Conservation (phyloP, 2,888 invertebrate genomes). For the Merodon equestris region DNA sequence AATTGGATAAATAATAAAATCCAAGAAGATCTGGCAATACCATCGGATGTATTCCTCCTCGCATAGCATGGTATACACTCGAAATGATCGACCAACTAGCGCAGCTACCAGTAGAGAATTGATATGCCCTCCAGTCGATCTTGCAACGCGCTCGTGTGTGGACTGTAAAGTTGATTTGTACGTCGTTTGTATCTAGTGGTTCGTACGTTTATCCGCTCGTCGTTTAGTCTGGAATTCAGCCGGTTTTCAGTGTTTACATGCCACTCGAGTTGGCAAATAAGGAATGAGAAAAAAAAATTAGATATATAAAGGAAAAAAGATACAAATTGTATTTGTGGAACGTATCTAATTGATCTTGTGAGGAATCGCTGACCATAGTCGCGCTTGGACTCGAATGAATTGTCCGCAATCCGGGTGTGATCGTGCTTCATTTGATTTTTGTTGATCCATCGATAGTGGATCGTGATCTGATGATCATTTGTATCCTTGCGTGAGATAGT, state of each 20-base stretch:
- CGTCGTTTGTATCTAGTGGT: conserved; percentile 6
- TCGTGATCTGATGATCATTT: too few relatives aligned
- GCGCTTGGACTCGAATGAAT: too few relatives aligned
- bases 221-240: conserved; percentile 49
- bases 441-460: too few relatives aligned
- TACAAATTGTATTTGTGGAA: conserved; percentile 41
- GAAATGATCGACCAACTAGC: conserved; percentile 13
- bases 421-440: too few relatives aligned
- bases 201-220: conserved; percentile 1
- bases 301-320: too few relatives aligned
- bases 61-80: conserved; percentile 1
- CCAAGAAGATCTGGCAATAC: conserved; percentile 31
- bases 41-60: conserved; percentile 33
- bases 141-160: conserved; percentile 67
- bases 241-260: conserved; percentile 56
- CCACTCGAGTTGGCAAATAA: conserved; percentile 35
- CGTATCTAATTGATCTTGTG: conserved; percentile 38
- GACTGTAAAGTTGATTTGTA: conserved; percentile 25
- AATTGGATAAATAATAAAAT: background rate
- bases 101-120: conserved; percentile 41
- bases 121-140: conserved; percentile 66
- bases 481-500: background rate
- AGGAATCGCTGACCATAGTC: too few relatives aligned
- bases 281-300: background rate
- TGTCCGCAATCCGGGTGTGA: too few relatives aligned